A percentile compares a stretch with the other conserved stretches of the same genome.
Conservation (phyloP, 1,140 invertebrate genomes). For the Macrotrachela quadricornifera region DNA sequence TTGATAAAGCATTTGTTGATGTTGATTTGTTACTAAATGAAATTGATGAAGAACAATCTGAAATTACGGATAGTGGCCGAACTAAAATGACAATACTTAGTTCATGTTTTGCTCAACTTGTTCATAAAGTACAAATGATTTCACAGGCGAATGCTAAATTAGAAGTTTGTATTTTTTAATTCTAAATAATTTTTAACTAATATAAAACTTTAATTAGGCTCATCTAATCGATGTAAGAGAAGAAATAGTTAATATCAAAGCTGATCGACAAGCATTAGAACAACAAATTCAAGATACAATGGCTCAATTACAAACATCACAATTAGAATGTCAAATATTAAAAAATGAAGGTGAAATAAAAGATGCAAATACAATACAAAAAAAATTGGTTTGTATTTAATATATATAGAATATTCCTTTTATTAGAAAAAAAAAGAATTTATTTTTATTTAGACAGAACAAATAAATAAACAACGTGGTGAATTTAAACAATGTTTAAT, state of each 20-base stretch:
- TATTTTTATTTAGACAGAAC: no score
- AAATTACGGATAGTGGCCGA: slow-evolving; percentile 45
- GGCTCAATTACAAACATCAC: slow-evolving; percentile 40
- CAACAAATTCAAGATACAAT: slow-evolving; percentile 41
- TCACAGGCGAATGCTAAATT: slow-evolving; percentile 58
- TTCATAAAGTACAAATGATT: slow-evolving; percentile 57
- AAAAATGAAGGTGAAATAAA: slow-evolving; percentile 15
- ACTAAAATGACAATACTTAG: slow-evolving; percentile 54
- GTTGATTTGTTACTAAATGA: slow-evolving; percentile 48
- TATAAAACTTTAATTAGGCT: no score
- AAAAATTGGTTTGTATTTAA: no score
- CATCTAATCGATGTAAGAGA: slow-evolving; percentile 48
- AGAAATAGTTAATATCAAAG: slow-evolving; percentile 42
- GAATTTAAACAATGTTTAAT: no score
- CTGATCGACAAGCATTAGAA: slow-evolving; percentile 37
- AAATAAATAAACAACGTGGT: no score
- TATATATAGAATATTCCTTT: no score
- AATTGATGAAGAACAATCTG: slow-evolving; percentile 40
- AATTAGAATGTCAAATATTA: slow-evolving; percentile 32
- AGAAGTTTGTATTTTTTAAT: slow-evolving; percentile 40
- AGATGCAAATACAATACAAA: no score
- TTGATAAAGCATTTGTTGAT: slow-evolving; percentile 64
- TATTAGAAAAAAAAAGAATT: no score
- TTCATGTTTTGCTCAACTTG: slow-evolving; percentile 58
- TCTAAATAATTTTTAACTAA: no score